These are phyloP conservation scores for Phalacrocorax carbo DNA, from an alignment of 2,113 vertebrate genomes.

Conservation along the genomic window DNA sequence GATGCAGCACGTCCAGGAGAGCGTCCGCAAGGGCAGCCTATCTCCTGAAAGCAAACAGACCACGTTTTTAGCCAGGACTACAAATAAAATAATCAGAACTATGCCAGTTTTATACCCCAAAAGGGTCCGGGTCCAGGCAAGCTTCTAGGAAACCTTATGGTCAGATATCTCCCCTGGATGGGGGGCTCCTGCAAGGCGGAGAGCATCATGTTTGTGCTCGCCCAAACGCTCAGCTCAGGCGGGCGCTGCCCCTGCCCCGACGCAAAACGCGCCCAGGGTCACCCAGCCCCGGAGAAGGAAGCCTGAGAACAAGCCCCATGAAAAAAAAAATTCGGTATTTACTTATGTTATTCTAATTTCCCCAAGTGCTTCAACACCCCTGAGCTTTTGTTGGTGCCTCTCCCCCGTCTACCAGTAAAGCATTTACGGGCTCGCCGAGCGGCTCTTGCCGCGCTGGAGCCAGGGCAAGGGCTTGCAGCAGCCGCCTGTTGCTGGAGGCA, in stretches of 20 bases:
- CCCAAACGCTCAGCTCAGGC: rapidly evolving
- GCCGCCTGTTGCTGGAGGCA: not conserved
- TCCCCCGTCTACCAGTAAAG: rapidly evolving
- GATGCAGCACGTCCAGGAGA: not conserved
- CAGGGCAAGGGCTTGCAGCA: not conserved
- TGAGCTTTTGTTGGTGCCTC: not conserved
- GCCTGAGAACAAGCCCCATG: not conserved
- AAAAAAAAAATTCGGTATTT: not conserved
- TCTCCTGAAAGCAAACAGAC: not conserved
- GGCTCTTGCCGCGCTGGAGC: not conserved
- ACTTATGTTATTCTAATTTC: not conserved
- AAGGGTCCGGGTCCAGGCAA: not conserved
- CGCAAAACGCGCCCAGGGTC: not conserved
- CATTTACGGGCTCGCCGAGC: not conserved
- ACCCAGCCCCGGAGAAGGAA: not conserved
- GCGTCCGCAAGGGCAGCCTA: not conserved
- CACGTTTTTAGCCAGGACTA: not conserved
- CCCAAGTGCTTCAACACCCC: not conserved
- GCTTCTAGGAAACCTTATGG: not conserved
- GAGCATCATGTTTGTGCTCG: rapidly evolving
- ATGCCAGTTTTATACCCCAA: rapidly evolving
- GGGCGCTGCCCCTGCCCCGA: too few species aligned
- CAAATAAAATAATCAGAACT: not conserved
- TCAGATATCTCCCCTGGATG: not conserved
- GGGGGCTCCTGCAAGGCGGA: not conserved